Evolutionary conservation across 2,113 vertebrate species (phyloP), one percentile per base, ranked within the genome.

Genomic region (Mola mola): DNA sequence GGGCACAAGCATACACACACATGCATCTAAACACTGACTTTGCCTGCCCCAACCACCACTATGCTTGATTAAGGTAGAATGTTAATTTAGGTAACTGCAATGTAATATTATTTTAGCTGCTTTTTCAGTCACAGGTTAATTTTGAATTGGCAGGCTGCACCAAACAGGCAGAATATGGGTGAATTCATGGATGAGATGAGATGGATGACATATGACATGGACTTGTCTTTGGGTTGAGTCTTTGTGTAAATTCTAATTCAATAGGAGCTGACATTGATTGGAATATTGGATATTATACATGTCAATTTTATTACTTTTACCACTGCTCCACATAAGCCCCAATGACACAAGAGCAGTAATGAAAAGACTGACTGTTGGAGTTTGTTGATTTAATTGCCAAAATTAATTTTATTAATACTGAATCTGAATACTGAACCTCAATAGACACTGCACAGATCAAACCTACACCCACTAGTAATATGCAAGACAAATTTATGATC

Each of bases 21-120:
- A 34, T 60, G 43, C 34, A 62, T n/a, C n/a, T n/a, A n/a, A 72
- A 77, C 81, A 76, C 9, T 6, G 41, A 79, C 53, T 78, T 63
- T 68, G 69, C 37, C 68, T 67, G 43, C 66, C 41, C 47, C 13
- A 44, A 57, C 68, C 47, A 31, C 55, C 6, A 55, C 52, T 59
- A 62, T 51, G 78, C 73, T 81, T 85, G 72, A 84, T 87, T 86
- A 78, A 82, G 55, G 74, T 63, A 85, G 44, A 76, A 78, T 76
- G 68, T 84, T 82, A 86, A 82, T 83, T 81, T 58, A 81, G 66
- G n/a, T n/a, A n/a, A n/a, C n/a, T n/a, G n/a, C n/a, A n/a, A n/a
- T n/a, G n/a, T n/a, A n/a, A n/a, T n/a, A n/a, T n/a, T n/a, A n/a
- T 29, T 29, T 5, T 9, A 29, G 28, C 28, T 29, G 28, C 28